Evolutionary conservation across 2,797 vertebrate species (phyloP).

Genomic region (Benthosema pterotum): DNA sequence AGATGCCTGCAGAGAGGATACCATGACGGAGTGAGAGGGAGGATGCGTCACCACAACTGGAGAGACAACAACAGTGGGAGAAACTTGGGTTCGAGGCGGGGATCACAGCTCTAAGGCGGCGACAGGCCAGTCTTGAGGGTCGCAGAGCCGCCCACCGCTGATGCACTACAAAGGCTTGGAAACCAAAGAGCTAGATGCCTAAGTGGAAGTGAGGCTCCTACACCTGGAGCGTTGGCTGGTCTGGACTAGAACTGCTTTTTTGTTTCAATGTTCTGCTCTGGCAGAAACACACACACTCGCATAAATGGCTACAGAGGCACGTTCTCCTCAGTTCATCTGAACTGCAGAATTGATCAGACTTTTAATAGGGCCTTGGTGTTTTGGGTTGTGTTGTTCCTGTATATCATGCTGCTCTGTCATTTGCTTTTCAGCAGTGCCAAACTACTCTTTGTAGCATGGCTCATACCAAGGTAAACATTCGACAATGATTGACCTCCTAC

Average conservation of each 20-base stretch:
- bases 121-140: conserved; percentile 30
- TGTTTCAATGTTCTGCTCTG: conserved; percentile 51
- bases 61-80: conserved; percentile 39
- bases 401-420: conserved; percentile 41
- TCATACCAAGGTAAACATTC: conserved; percentile 2
- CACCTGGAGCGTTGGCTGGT: conserved; percentile 56
- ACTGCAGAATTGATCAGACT: background rate
- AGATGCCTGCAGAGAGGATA: conserved; percentile 74
- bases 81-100: conserved; percentile 25
- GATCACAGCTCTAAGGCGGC: conserved; percentile 38
- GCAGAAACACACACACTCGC: conserved; percentile 11
- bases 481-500: background rate
- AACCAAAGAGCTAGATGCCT: conserved; percentile 68
- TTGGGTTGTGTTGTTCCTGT: conserved; percentile 19
- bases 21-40: conserved; percentile 54
- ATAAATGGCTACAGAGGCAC: conserved; percentile 10
- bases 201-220: conserved; percentile 58
- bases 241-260: conserved; percentile 26
- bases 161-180: conserved; percentile 58
- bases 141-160: conserved; percentile 48
- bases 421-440: conserved; percentile 3
- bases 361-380: conserved; percentile 34
- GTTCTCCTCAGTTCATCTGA: conserved; percentile 15
- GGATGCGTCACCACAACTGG: conserved; percentile 24
- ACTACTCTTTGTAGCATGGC: conserved; percentile 9